Evolutionary conservation across 2,113 vertebrate genomes (phyloP).

Genomic region (Loxodonta africana): DNA sequence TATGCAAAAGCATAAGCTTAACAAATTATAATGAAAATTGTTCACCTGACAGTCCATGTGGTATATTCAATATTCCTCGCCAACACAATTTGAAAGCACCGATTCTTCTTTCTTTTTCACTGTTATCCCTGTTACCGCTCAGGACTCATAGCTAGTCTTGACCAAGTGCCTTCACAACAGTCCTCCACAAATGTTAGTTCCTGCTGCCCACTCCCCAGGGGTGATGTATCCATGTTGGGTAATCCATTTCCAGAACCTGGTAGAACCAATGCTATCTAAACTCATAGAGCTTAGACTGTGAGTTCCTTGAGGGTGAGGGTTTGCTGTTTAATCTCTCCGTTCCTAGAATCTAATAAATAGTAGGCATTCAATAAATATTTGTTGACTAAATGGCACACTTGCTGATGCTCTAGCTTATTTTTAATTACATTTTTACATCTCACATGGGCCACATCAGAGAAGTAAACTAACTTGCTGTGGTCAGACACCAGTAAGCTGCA

Average conservation of each 20-base stretch:
- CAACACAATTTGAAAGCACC: too few relatives aligned
- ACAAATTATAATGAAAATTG: slow-evolving; percentile 11
- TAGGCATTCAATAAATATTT: neutral
- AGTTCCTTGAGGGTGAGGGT: neutral
- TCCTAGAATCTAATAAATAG: neutral
- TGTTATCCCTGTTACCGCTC: neutral
- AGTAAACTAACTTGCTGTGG: neutral
- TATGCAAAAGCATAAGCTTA: slow-evolving; percentile 48
- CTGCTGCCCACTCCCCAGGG: neutral
- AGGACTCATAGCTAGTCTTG: neutral
- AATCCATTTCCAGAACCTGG: neutral
- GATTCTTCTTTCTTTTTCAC: too few relatives aligned
- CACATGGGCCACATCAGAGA: neutral
- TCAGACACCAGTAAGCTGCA: neutral
- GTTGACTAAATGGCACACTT: neutral
- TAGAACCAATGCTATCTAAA: neutral
- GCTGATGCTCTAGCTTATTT: neutral
- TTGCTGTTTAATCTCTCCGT: neutral
- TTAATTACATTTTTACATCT: neutral
- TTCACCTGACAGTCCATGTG: neutral
- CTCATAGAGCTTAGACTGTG: neutral
- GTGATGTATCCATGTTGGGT: neutral
- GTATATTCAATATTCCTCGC: too few relatives aligned
- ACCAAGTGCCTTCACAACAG: neutral
- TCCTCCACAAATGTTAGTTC: neutral